These are phyloP conservation scores for Cantharis lateralis DNA, from an alignment of 2,888 invertebrate genomes.

Conservation along the genomic window DNA sequence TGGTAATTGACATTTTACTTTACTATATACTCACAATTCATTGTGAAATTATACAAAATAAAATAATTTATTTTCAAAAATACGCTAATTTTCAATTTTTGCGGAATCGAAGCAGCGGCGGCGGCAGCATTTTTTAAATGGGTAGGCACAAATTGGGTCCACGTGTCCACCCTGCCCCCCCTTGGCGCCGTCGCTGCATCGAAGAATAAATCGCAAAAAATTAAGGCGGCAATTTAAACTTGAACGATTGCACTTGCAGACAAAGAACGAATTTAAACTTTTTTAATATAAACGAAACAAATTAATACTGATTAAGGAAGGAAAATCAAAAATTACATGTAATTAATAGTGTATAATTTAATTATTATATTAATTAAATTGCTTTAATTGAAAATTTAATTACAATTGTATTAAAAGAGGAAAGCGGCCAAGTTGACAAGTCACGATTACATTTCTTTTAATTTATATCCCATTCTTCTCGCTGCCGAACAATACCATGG, in stretches of 20 bases:
- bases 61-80: too few species aligned
- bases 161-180: too few species aligned
- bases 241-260: neutral
- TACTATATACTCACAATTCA: neutral
- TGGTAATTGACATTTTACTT: neutral
- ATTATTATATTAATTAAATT: neutral
- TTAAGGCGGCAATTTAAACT: neutral
- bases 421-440: constrained; percentile 22
- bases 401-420: constrained; percentile 7
- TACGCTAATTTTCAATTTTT: too few species aligned
- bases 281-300: neutral
- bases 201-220: too few species aligned
- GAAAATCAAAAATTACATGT: neutral
- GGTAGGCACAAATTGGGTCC: too few species aligned
- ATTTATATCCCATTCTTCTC: constrained; percentile 38
- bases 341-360: neutral
- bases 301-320: neutral
- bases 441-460: constrained; percentile 33
- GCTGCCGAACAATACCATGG: constrained; percentile 31
- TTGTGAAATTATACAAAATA: too few species aligned
- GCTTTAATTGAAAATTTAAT: constrained; percentile 16
- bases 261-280: neutral
- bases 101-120: too few species aligned
- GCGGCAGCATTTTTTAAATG: too few species aligned
- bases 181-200: too few species aligned